Conservation (phyloP, 2,888 invertebrate genomes). For the Eilema depressum region DNA sequence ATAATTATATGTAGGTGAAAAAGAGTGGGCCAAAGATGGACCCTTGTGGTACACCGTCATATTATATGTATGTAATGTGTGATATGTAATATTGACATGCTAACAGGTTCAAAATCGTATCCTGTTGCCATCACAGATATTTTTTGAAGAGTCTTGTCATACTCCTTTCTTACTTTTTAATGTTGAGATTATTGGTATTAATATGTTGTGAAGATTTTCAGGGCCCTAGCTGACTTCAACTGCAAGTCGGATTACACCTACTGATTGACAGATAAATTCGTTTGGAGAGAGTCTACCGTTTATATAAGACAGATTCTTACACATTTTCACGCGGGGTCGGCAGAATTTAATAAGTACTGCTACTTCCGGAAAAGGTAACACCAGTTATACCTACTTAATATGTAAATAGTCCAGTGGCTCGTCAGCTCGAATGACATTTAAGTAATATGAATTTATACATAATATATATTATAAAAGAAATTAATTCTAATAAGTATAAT, state of each 20-base stretch:
- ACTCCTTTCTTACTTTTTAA: background rate
- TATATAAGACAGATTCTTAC: background rate
- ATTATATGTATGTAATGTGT: background rate
- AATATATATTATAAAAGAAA: background rate
- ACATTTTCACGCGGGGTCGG: background rate
- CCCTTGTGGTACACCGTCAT: background rate
- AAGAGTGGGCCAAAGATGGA: background rate
- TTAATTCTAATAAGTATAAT: background rate
- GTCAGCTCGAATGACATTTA: background rate
- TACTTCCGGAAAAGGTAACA: background rate
- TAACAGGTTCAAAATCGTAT: background rate
- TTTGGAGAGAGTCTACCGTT: background rate
- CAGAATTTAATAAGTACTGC: background rate
- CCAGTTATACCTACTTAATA: background rate
- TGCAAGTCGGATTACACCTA: no score
- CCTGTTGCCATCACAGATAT: background rate
- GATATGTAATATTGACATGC: background rate
- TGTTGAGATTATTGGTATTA: background rate
- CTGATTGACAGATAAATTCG: background rate
- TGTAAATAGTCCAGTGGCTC: slow-evolving; percentile 1
- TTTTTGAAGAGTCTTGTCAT: background rate
- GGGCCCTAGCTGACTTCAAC: no score
- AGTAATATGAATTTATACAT: slow-evolving; percentile 1
- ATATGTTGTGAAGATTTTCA: background rate
- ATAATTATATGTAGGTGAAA: background rate